Base-by-base conservation (phyloP, 92 coral and sea anemone genomes). In the Epizoanthus illoricatus region DNA sequence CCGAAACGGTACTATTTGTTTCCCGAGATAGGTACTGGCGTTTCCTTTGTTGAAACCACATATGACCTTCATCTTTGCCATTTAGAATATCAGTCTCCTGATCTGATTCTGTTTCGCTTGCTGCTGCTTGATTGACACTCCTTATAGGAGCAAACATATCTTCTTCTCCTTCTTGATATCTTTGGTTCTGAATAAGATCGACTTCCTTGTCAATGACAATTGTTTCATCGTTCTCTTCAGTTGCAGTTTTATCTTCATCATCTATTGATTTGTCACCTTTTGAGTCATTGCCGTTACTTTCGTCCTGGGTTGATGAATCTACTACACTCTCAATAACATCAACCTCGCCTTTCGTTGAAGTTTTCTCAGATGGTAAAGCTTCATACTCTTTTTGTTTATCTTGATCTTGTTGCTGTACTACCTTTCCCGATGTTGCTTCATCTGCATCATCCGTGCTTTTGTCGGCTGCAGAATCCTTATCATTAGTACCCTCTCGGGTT, bases 91-190 rank as follows among this genome's bases (percentile, higher is more conserved):
- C 23, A 21, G 17, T 68, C 20, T 42, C 23, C 9, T 33, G 52
- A 45, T 11, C 2, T 39, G 42, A 28, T 0, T 7, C 45, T 5
- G 52, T n/a, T 4, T 18, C 69, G 42, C 7, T 49, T 1, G 12
- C 55, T 49, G 0, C 55, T 7, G 15, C 55, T 49, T 49, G 11
- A 49, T 49, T 11, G 65, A 76, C 69, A 76, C 64, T n/a, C 63
- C 81, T 73, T 9, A 76, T 76, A 4, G 69, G 81, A 28, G 64
- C 40, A 36, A 59, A 76, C 81, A 76, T 76, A 42, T 88, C 88
- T 71, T 84, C 91, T 4, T 88, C 88, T 5, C 88, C 85, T 36
- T 78, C 76, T 40, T 76, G 74, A 63, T 69, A 73, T 56, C 91
- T 79, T 64, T 84, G 88, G 72, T 71, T 10, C 24, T 79, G 88